A percentile compares a stretch with the other conserved stretches of the same genome.
These are phyloP conservation scores for Morphnarchus princeps DNA, from an alignment of 2,113 vertebrate genomes.

Conservation along the genomic window DNA sequence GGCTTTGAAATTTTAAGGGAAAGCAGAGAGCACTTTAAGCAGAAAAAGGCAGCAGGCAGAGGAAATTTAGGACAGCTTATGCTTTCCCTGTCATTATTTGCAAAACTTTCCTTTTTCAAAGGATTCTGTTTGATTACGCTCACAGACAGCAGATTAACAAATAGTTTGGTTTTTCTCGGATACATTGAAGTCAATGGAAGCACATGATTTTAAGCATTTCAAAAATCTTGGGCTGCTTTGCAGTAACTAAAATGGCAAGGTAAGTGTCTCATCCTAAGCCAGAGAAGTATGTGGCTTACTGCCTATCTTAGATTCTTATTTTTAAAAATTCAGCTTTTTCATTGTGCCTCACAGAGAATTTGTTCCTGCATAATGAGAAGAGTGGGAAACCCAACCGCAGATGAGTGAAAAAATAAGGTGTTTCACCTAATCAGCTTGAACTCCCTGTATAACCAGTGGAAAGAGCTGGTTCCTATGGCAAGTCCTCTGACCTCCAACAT, in stretches of 20 bases:
- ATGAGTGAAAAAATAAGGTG: neutral
- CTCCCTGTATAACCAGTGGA: neutral
- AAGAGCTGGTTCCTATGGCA: neutral
- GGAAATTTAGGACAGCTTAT: neutral
- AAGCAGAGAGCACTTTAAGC: neutral
- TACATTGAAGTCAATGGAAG: neutral
- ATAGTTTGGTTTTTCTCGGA: neutral
- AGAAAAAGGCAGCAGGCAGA: neutral
- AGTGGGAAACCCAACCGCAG: neutral
- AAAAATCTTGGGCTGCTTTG: neutral
- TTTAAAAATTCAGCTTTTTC: neutral
- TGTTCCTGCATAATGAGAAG: neutral
- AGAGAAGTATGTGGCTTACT: neutral
- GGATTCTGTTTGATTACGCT: neutral
- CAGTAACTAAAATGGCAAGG: neutral
- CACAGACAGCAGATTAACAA: neutral
- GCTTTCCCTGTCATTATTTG: neutral
- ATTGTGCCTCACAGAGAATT: neutral
- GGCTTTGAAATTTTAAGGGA: neutral
- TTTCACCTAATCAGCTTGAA: neutral
- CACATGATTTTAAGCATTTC: neutral
- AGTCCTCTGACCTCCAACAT: neutral
- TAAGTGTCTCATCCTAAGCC: neutral
- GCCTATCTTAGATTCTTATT: neutral
- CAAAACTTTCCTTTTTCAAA: neutral